Evolutionary conservation across 2,113 vertebrate species (phyloP), one percentile per base, ranked within the genome.

Genomic region (Sarotherodon lohbergeri): DNA sequence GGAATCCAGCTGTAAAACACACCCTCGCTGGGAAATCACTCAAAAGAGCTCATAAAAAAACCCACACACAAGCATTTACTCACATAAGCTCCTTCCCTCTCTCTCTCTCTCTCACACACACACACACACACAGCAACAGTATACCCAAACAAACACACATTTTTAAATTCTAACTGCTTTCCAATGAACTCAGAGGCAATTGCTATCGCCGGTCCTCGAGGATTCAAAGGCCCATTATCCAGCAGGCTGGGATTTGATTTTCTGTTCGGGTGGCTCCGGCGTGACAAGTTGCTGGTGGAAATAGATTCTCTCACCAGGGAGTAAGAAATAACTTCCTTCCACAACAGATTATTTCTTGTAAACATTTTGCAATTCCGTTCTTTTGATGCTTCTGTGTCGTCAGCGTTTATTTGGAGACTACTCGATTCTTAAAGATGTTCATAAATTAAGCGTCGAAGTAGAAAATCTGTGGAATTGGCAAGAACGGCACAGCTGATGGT

Each of bases 1-100:
- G 93, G 94, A 95, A 96, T 95, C 90, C 36, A 59, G 83, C 93
- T 85, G 90, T 96, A 95, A 95, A 95, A 86, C 50, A 9, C 83
- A 76, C 91, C 82, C 91, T 90, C 90, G 80, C 88, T 90, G 86
- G 93, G 91, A 95, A 90, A 94, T 91, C 90, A 85, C 91, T 93
- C 89, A 93, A 85, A 92, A 59, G 29, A 88, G 87, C 93, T 91
- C 86, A 82, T 95, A 93, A 95, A 95, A 93, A 83, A 71, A 24
- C 57, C 14, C 80, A 29, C 24, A 36, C 88, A 90, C 84, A 24
- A 55, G 54, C 76, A 14, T 83, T 79, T 79, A 91, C 83, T 83
- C 87, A 82, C 57, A 50, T 56, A 17, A 43, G 2, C 39, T 27
- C 39, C n/a, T n/a, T 46, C 5, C 1, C 34, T 22, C 34, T n/a